Percentiles rank a stretch among this genome's conserved stretches.
Conservation (phyloP, 2,888 invertebrate genomes). For the Ptilodon capucinus region DNA sequence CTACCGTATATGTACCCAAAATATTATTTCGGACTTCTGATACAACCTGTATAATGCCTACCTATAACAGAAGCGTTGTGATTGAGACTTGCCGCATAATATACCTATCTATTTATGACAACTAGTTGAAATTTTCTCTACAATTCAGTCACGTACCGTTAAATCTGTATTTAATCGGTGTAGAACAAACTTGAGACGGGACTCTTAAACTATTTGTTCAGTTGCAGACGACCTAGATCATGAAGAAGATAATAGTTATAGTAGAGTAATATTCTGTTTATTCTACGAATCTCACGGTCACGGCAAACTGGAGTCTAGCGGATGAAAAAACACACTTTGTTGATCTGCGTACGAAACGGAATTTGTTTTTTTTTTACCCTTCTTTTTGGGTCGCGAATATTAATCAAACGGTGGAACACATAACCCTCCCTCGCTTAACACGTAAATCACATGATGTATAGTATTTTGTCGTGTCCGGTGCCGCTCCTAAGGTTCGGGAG, state of each 20-base stretch:
- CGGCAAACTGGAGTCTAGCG: too few relatives aligned
- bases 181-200: neutral
- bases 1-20: too few relatives aligned
- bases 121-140: too few relatives aligned
- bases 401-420: neutral
- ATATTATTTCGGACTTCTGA: too few relatives aligned
- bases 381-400: neutral
- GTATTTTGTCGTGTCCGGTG: neutral
- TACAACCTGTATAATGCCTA: too few relatives aligned
- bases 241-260: neutral
- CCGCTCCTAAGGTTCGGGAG: neutral
- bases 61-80: too few relatives aligned
- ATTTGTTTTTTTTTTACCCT: neutral
- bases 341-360: too few relatives aligned
- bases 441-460: constrained; percentile 1
- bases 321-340: too few relatives aligned
- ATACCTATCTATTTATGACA: too few relatives aligned
- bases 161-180: too few relatives aligned
- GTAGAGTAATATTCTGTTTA: neutral
- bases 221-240: neutral
- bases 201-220: neutral
- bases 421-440: neutral
- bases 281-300: neutral
- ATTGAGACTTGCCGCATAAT: too few relatives aligned
- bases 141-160: too few relatives aligned